Evolutionary conservation across 37 sponge, comb jelly and placozoan genomes (phyloP), one percentile per base, ranked within the genome.

Genomic region (Spongilla lacustris): DNA sequence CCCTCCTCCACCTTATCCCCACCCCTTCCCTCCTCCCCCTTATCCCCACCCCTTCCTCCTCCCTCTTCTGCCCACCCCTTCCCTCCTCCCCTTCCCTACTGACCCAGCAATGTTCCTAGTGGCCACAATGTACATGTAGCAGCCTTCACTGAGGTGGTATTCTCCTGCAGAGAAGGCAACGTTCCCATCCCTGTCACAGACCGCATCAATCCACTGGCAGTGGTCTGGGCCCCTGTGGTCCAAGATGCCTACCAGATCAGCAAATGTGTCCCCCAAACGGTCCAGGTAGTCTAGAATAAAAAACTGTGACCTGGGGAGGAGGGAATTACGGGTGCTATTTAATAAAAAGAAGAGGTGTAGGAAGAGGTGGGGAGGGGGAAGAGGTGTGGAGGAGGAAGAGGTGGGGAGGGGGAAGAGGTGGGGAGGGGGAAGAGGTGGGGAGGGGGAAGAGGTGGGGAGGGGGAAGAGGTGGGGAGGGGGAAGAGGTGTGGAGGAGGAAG

Each of bases 241-340:
- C 14, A 94, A 78, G 17, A 79, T 38, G 11, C 75, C 77, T 35
- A 88, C 30, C 28, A 94, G 78, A 69, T 94, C 91, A 9, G 85
- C 83, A 1, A 90, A 58, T 17, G 19, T 58, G 14, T 58, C 58
- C 19, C 58, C 58, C 3, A 88, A 36, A 0, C 68, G 73, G 30
- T 87, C 87, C 25, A 94, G 72, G 66, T 94, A 82, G 58, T 94
- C 91, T 86, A 94, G 71, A 25, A 94, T 77, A 31, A 94, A 46
- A 19, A 94, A 71, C 9, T 79, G 83, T 17, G 90, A 34, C 22
- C 81, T 76, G 66, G 23, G 12, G 27, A 50, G 3, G 28, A 81
- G 24, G 33, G 50, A 2, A 35, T n/a, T n/a, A n/a, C n/a, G n/a
- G n/a, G n/a, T n/a, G n/a, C n/a, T n/a, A n/a, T n/a, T n/a, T n/a